Conservation (phyloP, 2,113 vertebrate species). For the Plecotus auritus region DNA sequence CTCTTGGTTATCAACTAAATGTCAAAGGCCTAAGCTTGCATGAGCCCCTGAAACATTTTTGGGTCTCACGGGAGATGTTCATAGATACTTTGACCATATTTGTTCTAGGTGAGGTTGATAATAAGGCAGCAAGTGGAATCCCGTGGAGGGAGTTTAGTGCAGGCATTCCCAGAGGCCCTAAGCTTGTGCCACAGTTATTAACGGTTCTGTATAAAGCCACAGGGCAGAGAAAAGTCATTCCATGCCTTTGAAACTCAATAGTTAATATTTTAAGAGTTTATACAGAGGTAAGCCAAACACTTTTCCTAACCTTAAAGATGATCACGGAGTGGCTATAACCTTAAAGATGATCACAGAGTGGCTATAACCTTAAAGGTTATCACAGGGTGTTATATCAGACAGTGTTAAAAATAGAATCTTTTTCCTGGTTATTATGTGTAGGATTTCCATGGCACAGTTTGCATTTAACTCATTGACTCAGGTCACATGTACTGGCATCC, state of each 20-base stretch:
- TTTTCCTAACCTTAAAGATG: neutral
- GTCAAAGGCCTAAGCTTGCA: neutral
- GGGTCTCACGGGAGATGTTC: neutral
- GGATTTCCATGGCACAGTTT: neutral
- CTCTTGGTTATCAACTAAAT: neutral
- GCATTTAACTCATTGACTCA: neutral
- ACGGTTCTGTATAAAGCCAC: neutral
- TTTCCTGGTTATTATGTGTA: neutral
- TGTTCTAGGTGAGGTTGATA: neutral
- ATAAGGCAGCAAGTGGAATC: neutral
- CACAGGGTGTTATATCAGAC: neutral
- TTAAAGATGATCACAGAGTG: too few relatives aligned
- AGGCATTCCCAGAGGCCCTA: neutral
- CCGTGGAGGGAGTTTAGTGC: neutral
- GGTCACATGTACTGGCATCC: neutral
- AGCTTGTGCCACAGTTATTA: neutral
- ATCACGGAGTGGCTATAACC: neutral
- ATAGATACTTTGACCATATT: neutral
- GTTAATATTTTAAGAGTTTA: slow-evolving; percentile 5
- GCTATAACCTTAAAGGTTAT: neutral
- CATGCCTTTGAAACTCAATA: slow-evolving; percentile 36
- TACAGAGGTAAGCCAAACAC: neutral
- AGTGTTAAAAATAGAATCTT: neutral
- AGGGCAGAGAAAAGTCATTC: neutral
- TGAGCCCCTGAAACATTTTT: neutral